Evolutionary conservation across 2,113 vertebrate species (phyloP).

Genomic region (Felis chaus): DNA sequence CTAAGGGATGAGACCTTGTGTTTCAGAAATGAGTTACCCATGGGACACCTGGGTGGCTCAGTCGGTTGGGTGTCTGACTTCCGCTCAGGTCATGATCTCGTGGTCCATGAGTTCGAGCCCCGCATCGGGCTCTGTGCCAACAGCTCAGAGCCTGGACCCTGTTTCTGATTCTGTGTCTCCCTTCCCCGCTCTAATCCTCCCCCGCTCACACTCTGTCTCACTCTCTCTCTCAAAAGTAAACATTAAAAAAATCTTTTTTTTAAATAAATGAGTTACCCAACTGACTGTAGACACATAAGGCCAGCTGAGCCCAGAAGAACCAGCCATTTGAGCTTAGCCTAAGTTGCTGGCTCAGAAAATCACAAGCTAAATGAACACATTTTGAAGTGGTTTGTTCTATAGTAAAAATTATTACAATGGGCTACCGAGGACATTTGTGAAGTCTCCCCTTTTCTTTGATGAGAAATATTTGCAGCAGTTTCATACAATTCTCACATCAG

Average conservation of each 20-base stretch:
- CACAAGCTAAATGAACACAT: neutral
- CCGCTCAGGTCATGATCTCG: no score
- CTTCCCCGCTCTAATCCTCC: no score
- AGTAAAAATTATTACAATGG: neutral
- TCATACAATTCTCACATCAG: neutral
- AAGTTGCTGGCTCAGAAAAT: neutral
- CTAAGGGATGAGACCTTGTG: neutral
- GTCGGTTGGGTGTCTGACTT: no score
- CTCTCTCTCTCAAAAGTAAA: no score
- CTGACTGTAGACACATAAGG: neutral
- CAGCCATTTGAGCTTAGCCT: neutral
- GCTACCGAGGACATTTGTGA: neutral
- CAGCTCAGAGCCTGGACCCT: no score
- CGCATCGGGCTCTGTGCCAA: no score
- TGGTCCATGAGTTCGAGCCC: no score
- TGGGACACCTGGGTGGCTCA: no score
- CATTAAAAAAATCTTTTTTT: no score
- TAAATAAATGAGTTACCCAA: neutral
- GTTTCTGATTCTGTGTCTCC: no score
- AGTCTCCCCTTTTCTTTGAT: neutral
- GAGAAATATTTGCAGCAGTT: neutral
- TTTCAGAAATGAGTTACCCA: neutral
- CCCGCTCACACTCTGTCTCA: no score
- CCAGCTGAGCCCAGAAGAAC: neutral
- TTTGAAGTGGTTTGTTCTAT: neutral